A percentile compares a stretch with the other conserved stretches of the same genome.
These are phyloP conservation scores for Smutsia temminckii DNA, from an alignment of 2,797 vertebrate species.

Conservation along the genomic window DNA sequence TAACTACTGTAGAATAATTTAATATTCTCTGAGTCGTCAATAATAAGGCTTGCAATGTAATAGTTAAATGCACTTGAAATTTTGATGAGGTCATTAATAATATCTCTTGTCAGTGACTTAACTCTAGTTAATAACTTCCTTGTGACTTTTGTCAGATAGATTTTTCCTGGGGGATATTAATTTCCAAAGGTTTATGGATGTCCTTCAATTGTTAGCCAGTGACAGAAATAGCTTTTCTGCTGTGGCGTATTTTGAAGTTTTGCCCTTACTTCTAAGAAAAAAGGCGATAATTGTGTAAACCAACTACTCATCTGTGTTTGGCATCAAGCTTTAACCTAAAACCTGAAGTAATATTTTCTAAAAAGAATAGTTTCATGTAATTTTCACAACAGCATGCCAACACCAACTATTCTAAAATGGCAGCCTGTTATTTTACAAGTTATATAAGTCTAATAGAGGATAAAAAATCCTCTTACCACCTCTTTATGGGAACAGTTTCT, in stretches of 20 bases:
- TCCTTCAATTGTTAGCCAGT: constrained; percentile 81
- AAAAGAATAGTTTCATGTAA: constrained; percentile 75
- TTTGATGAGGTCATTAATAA: constrained; percentile 86
- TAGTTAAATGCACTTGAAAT: constrained; percentile 83
- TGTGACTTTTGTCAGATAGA: constrained; percentile 83
- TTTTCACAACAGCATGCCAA: constrained; percentile 75
- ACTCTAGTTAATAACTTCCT: constrained; percentile 85
- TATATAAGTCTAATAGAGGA: constrained; percentile 72
- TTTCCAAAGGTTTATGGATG: constrained; percentile 82
- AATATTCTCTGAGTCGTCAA: constrained; percentile 82
- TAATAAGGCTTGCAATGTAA: constrained; percentile 81
- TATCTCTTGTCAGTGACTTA: constrained; percentile 84
- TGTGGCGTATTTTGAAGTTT: constrained; percentile 82
- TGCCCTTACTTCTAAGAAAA: constrained; percentile 83
- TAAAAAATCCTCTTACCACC: constrained; percentile 47
- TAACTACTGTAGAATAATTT: constrained; percentile 81
- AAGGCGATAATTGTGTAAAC: constrained; percentile 83
- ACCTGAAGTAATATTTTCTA: constrained; percentile 76
- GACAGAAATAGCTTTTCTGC: constrained; percentile 80
- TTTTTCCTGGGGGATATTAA: constrained; percentile 74
- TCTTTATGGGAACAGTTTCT: constrained; percentile 65
- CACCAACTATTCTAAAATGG: constrained; percentile 75
- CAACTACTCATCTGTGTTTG: constrained; percentile 76
- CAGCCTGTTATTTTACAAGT: constrained; percentile 74
- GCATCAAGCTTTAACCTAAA: constrained; percentile 78